Base-by-base conservation (phyloP, 1,140 invertebrate genomes). In the Camponotus floridanus region DNA sequence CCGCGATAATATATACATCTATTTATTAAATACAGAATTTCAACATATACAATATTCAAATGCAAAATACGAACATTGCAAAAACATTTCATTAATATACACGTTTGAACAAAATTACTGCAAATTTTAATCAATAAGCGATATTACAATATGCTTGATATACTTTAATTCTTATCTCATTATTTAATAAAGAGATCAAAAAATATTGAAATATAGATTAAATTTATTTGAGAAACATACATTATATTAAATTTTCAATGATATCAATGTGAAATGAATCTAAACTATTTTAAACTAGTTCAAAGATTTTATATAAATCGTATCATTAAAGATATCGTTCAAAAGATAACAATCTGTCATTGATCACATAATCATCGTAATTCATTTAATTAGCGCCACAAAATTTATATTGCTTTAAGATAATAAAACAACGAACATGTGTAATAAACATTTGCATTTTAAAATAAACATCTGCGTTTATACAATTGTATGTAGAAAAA, bases 351-450 rank as follows among this genome's bases (percentile, higher is more conserved):
- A 26, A 18, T 7, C 6, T 68, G 13, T 70, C 11, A 39, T 36
- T 15, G 1, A 55, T 21, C 39, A 39, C 4, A 11, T 15, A 36
- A 74, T 55, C 13, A 31, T 74, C n/a, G 2, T 21, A 61, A 26
- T 39, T 33, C 13, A 0, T 57, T 39, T 74, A 74, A 39, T 76
- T 39, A 21, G 33, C n/a, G 70, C 57, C 48, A 26, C 8, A 26
- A 76, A 76, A 61, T 76, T 39, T 76, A 36, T 55, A 76, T 76
- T 31, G 18, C 11, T 74, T 57, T 36, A 74, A 57, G 39, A 15
- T 42, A 57, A 39, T 76, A 59, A 76, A 59, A n/a, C 7, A 76
- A 76, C 13, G 1, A 51, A 59, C 33, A 61, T 59, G 36, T 57
- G n/a, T 18, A 42, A 76, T n/a, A 61, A 61, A 42, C 55, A 42